Base-by-base conservation (phyloP, 1,140 invertebrate species). In the Heliconius hewitsoni region DNA sequence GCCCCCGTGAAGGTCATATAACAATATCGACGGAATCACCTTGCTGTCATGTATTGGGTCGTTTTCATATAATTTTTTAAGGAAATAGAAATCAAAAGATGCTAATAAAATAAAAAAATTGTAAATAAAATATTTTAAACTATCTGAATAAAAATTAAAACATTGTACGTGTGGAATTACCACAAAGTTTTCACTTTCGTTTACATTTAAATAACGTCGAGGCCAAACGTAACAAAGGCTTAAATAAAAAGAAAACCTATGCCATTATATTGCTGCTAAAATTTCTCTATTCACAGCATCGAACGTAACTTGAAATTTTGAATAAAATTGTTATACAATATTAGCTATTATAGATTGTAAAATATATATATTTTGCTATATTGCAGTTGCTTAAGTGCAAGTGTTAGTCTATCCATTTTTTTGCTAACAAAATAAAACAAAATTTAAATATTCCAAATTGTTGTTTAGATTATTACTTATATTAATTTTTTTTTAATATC, bases 1-100 rank as follows among this genome's bases (percentile, higher is more conserved):
- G 87, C 85, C 87, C 85, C 84, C 81, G 74, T 73, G 86, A 90
- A 90, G 90, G 89, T 82, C 86, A 84, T 78, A 81, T 71, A 78
- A 77, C 80, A 81, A 76, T 85, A 86, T 79, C 79, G 55, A 71
- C 55, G 75, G 76, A 76, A 85, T 46, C 42, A 74, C 84, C 82
- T 82, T 74, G 78, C 76, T 84, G 78, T 85, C 80, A 85, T 83
- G 13, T 46, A 16, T 46, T 46, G 13, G 42, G 80, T 74, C 80
- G 77, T 27, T 23, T 60, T 60, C n/a, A 52, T 52, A 8, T 52
- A 18, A 8, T 2, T 52, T 4, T 16, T 46, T 46, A 5, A 46
- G 13, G 0, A 46, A 46, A 46, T 13, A 42, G 39, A 46, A 46
- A 46, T 13, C 13, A 46, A 4, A 46, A 46, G 42, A 1, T 46